These are phyloP conservation scores for Whitmania pigra DNA, from an alignment of 1,140 invertebrate species.

Conservation along the genomic window DNA sequence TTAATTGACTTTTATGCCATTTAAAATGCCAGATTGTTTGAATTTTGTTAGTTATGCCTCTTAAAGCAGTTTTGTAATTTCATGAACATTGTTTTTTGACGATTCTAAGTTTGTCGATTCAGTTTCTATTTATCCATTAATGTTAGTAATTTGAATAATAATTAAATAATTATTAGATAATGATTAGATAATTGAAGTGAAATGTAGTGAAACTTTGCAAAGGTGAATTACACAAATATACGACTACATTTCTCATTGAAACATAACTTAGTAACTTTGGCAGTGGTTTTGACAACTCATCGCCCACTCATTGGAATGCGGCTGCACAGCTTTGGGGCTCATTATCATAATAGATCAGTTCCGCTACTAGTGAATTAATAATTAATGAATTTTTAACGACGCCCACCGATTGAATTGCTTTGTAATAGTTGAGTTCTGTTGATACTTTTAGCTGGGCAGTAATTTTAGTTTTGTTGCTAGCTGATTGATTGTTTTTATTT, in stretches of 20 bases:
- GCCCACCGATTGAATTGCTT: neutral
- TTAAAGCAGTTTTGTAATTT: neutral
- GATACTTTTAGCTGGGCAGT: neutral
- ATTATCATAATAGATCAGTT: neutral
- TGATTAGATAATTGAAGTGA: slow-evolving; percentile 3
- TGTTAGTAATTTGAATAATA: no score
- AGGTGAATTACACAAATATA: neutral
- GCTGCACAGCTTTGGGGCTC: neutral
- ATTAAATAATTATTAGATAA: no score
- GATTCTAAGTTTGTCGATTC: neutral
- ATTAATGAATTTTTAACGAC: neutral
- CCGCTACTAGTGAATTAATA: neutral
- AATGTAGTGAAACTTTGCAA: neutral
- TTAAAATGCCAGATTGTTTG: no score
- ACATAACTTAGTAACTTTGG: neutral
- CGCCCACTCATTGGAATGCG: no score
- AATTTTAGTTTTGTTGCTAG: neutral
- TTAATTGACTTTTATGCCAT: neutral
- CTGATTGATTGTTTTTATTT: neutral
- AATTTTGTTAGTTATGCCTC: neutral
- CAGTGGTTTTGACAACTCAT: neutral
- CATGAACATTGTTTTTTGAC: neutral
- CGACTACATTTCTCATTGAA: neutral
- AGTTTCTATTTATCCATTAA: neutral
- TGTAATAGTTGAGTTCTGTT: neutral